Percentiles rank a stretch among this genome's conserved stretches.
phyloP scores from a whole-genome alignment of 2,888 invertebrate species.

The Elysia crispata region DNA sequence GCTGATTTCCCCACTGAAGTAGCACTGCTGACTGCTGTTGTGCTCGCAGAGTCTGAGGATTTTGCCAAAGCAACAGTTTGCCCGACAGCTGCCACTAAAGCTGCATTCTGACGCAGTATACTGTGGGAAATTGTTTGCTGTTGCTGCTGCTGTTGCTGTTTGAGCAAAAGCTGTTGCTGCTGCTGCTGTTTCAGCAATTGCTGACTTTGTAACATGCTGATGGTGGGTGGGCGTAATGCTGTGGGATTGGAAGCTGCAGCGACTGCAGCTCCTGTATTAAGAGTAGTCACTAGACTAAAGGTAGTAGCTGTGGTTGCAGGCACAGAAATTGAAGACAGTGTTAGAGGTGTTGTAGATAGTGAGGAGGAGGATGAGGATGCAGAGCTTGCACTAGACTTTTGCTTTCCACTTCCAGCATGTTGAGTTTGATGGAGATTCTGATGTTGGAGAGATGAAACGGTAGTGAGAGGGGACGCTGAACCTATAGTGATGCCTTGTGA shows the following conservation, averaged over 20 bases:
- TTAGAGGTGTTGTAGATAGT: too few relatives aligned
- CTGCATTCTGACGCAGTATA: slow-evolving; percentile 45
- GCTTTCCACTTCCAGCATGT: slow-evolving; percentile 21
- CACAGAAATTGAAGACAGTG: not conserved
- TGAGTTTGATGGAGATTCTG: too few relatives aligned
- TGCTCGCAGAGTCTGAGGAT: not conserved
- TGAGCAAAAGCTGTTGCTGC: slow-evolving; percentile 40
- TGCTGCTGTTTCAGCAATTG: slow-evolving; percentile 40
- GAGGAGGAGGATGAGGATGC: too few relatives aligned
- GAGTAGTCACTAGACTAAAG: slow-evolving; percentile 46
- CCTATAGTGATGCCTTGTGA: slow-evolving; percentile 30
- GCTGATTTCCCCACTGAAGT: slow-evolving; percentile 38
- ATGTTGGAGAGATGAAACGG: not conserved
- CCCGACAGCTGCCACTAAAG: slow-evolving; percentile 47
- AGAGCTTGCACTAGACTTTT: slow-evolving; percentile 15
- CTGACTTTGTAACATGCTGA: slow-evolving; percentile 48
- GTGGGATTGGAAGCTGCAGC: not conserved
- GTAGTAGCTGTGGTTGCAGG: slow-evolving; percentile 40
- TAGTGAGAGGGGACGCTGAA: not conserved
- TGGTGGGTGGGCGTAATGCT: slow-evolving; percentile 27
- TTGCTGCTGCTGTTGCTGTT: slow-evolving; percentile 39
- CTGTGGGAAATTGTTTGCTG: slow-evolving; percentile 43
- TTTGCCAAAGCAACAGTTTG: slow-evolving; percentile 41
- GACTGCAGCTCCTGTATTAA: slow-evolving; percentile 39
- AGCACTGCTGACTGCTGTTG: not conserved